Percentiles rank a stretch among this genome's conserved stretches.
Evolutionary conservation across 1,140 invertebrate genomes (phyloP).

Genomic region (Anthonomus grandis): DNA sequence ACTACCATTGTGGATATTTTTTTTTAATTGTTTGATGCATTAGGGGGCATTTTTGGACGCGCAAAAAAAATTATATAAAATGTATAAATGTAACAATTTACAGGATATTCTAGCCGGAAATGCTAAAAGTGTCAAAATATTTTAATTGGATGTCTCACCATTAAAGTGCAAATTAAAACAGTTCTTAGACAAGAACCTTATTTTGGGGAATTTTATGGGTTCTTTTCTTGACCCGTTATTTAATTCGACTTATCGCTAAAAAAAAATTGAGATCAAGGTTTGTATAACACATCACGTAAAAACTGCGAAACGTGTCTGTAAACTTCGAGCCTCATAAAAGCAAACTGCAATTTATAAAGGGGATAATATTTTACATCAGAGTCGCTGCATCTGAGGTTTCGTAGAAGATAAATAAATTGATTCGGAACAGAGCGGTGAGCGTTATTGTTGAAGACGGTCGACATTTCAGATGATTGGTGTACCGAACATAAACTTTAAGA

Average conservation of each 20-base stretch:
- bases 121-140: too few relatives aligned
- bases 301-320: neutral
- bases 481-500: slow-evolving; percentile 32
- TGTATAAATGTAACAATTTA: too few relatives aligned
- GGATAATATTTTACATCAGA: slow-evolving; percentile 23
- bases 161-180: too few relatives aligned
- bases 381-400: slow-evolving; percentile 18
- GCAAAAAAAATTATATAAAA: too few relatives aligned
- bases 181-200: too few relatives aligned
- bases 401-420: slow-evolving; percentile 25
- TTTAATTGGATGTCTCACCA: too few relatives aligned
- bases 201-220: neutral
- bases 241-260: neutral
- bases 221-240: neutral
- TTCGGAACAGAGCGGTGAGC: slow-evolving; percentile 23
- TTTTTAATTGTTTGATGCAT: too few relatives aligned
- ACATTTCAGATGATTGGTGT: slow-evolving; percentile 34
- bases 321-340: slow-evolving; percentile 12
- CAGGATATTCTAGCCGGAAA: too few relatives aligned
- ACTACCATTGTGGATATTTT: too few relatives aligned
- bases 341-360: slow-evolving; percentile 16
- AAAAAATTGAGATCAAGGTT: neutral
- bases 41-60: too few relatives aligned
- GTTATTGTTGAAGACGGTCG: slow-evolving; percentile 37
- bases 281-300: slow-evolving; percentile 2